A percentile compares a stretch with the other conserved stretches of the same genome.
These are phyloP conservation scores for Bombus superbus DNA, from an alignment of 1,140 invertebrate genomes.

Conservation along the genomic window DNA sequence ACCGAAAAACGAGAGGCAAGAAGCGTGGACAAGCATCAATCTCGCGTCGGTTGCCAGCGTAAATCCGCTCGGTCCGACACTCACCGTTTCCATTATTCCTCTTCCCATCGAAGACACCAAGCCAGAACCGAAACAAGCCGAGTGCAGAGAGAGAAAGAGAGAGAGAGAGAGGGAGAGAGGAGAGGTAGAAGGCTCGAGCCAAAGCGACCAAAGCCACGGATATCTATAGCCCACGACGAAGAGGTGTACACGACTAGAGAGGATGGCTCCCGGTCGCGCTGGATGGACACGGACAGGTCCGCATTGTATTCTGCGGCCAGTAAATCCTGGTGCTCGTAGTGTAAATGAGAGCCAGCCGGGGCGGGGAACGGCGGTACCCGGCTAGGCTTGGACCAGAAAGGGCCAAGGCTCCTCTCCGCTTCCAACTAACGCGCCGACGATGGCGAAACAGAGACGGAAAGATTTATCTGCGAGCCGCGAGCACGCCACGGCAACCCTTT, in stretches of 20 bases:
- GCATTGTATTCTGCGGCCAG: conserved; percentile 82
- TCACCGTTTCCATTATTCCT: conserved; percentile 43
- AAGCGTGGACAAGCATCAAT: conserved; percentile 36
- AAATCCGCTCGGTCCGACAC: conserved; percentile 46
- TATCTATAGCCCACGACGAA: conserved; percentile 76
- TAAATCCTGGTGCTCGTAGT: conserved; percentile 80
- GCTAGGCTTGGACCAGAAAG: conserved; percentile 54
- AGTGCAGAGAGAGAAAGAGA: background rate
- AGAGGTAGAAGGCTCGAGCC: background rate
- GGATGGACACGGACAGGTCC: conserved; percentile 82
- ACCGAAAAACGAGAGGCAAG: background rate
- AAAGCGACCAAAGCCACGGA: conserved; percentile 52
- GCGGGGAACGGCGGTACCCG: background rate
- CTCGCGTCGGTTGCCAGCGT: conserved; percentile 31
- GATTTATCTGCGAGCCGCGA: conserved; percentile 77
- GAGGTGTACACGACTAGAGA: conserved; percentile 74
- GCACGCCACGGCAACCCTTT: conserved; percentile 75
- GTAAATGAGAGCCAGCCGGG: conserved; percentile 78
- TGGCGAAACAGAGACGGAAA: conserved; percentile 65
- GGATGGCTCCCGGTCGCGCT: conserved; percentile 75
- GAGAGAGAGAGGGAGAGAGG: too few relatives aligned
- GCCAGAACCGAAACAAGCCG: background rate
- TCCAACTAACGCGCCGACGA: conserved; percentile 43
- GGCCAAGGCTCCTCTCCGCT: conserved; percentile 22
- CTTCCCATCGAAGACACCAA: conserved; percentile 55